Percentiles rank a stretch among this genome's conserved stretches.
Evolutionary conservation across 2,113 vertebrate genomes (phyloP).

Genomic region (Tinamus guttatus): DNA sequence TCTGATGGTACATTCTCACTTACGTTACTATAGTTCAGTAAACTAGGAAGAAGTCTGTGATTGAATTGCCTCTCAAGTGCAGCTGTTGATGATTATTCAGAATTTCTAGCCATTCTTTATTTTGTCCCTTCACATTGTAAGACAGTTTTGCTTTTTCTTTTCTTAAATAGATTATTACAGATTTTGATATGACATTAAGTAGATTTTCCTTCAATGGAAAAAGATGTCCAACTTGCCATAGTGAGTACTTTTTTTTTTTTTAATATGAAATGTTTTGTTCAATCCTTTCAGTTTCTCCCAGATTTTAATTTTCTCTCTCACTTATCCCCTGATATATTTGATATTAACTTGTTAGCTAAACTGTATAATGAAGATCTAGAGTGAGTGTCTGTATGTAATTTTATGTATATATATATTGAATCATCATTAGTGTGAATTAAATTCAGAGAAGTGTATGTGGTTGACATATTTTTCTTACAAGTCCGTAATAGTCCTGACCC

Average conservation of each 20-base stretch:
- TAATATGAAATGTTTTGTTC: slow-evolving; percentile 30
- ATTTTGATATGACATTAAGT: slow-evolving; percentile 99
- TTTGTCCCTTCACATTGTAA: slow-evolving; percentile 39
- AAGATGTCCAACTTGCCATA: slow-evolving; percentile 94
- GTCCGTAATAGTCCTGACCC: not conserved
- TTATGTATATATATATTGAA: not conserved
- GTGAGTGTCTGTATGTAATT: not conserved
- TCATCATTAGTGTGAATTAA: not conserved
- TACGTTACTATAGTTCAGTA: not conserved
- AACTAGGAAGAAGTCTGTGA: not conserved
- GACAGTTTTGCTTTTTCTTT: slow-evolving; percentile 63
- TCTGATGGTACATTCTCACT: not conserved
- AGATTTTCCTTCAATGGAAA: slow-evolving; percentile 93
- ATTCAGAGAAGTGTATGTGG: not conserved
- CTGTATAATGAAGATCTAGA: not conserved
- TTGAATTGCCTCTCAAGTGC: not conserved
- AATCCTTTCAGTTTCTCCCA: slow-evolving; percentile 7
- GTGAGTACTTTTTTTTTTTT: slow-evolving; percentile 82
- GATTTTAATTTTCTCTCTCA: slow-evolving; percentile 12
- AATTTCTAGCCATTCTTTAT: slow-evolving; percentile 55
- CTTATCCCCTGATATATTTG: not conserved
- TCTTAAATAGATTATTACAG: slow-evolving; percentile 93
- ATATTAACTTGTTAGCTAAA: slow-evolving; percentile 10
- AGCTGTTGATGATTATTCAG: not conserved
- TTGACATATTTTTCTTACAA: not conserved